phyloP scores from a whole-genome alignment of 2,888 invertebrate species.

The Psylliodes chrysocephalus region DNA sequence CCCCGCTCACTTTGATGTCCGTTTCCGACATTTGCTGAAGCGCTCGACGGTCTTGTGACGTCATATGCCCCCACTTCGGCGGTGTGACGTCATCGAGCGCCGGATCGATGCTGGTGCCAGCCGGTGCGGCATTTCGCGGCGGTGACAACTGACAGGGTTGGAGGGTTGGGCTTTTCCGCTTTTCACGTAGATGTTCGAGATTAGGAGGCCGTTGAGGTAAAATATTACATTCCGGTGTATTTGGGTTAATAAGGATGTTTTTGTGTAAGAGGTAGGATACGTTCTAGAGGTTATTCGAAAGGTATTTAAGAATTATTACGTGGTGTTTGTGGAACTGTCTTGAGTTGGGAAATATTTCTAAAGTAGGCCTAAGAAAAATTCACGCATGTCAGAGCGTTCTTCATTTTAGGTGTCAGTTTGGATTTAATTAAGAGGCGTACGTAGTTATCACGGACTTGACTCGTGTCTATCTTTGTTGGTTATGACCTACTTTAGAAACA shows the following conservation, averaged over 20 bases:
- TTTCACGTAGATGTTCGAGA: not conserved
- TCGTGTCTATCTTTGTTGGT: too few relatives aligned
- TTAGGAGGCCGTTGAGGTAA: not conserved
- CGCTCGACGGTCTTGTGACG: slow-evolving; percentile 22
- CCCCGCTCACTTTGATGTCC: not conserved
- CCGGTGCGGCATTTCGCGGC: slow-evolving; percentile 8
- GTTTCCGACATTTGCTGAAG: slow-evolving; percentile 17
- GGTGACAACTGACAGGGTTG: not conserved
- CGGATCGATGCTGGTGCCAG: slow-evolving; percentile 33
- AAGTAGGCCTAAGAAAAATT: too few relatives aligned
- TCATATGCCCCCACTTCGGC: slow-evolving; percentile 26
- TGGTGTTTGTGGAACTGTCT: too few relatives aligned
- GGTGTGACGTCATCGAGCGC: slow-evolving; percentile 30
- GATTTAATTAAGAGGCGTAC: too few relatives aligned
- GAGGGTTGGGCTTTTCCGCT: slow-evolving; percentile 1
- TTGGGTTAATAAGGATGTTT: not conserved
- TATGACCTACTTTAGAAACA: too few relatives aligned
- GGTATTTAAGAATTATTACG: too few relatives aligned
- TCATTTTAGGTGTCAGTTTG: too few relatives aligned
- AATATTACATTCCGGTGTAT: slow-evolving; percentile 1
- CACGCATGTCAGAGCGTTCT: too few relatives aligned
- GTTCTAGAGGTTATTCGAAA: too few relatives aligned
- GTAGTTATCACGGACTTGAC: too few relatives aligned
- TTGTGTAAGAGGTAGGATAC: too few relatives aligned
- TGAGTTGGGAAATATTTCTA: too few relatives aligned